Evolutionary conservation across 2,888 invertebrate genomes (phyloP).

Genomic region (Agonopterix arenella): DNA sequence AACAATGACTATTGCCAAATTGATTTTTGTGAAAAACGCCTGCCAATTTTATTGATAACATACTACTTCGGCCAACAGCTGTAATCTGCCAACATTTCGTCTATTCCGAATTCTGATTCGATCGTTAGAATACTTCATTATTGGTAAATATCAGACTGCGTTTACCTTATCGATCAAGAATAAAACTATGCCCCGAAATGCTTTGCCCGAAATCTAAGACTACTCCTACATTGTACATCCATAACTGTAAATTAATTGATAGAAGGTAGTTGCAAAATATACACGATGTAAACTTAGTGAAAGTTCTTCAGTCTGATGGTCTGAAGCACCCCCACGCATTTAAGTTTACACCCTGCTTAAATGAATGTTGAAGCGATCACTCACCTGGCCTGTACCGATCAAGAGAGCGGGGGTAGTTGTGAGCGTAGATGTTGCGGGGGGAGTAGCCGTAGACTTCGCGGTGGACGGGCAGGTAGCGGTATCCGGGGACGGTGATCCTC

Average conservation of each 20-base stretch:
- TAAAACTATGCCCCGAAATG: no score
- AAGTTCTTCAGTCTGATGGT: no score
- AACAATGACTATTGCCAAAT: conserved; percentile 26
- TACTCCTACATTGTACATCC: no score
- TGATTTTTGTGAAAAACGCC: conserved; percentile 24
- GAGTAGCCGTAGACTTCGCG: conserved; percentile 94
- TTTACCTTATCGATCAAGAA: no score
- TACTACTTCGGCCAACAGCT: conserved; percentile 18
- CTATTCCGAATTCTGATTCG: conserved; percentile 11
- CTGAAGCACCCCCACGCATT: no score
- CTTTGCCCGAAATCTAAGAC: no score
- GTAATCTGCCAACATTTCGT: conserved; percentile 23
- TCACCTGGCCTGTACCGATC: conserved; percentile 91
- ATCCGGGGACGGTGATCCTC: conserved; percentile 91
- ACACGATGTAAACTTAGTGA: no score
- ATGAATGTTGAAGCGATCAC: conserved; percentile 48
- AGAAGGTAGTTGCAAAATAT: no score
- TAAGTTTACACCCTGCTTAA: no score
- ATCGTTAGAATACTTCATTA: neutral
- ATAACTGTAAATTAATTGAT: no score
- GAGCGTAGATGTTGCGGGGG: conserved; percentile 90
- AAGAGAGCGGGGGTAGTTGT: conserved; percentile 86
- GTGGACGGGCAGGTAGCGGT: conserved; percentile 94
- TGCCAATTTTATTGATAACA: conserved; percentile 39
- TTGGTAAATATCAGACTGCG: no score